Conservation (phyloP, 2,113 vertebrate genomes). For the Capreolus pygargus region DNA sequence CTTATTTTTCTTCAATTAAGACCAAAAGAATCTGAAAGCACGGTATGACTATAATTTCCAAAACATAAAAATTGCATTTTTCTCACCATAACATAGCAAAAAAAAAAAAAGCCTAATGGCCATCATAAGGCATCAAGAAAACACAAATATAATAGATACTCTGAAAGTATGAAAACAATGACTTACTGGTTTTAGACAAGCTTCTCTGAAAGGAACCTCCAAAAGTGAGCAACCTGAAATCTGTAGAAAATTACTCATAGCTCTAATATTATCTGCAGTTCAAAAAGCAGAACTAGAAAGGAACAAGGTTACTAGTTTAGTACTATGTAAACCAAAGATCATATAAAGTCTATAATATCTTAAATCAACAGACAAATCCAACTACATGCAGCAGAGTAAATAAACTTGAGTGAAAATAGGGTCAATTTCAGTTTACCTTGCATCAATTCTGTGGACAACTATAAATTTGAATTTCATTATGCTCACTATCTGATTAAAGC, state of each 20-base stretch:
- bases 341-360: not conserved
- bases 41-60: not conserved
- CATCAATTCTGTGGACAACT: constrained; percentile 60
- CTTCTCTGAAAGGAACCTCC: not conserved
- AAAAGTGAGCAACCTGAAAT: not conserved
- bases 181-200: not conserved
- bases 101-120: not conserved
- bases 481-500: constrained; percentile 63
- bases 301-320: not conserved
- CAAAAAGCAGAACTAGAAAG: not conserved
- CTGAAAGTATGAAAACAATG: not conserved
- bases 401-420: constrained; percentile 65
- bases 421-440: constrained; percentile 64
- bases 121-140: not conserved
- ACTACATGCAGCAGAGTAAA: constrained; percentile 46
- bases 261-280: not conserved
- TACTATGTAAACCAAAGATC: not conserved
- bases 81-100: not conserved
- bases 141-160: not conserved
- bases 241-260: not conserved
- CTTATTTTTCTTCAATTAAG: constrained; percentile 3
- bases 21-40: constrained; percentile 40
- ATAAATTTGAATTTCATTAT: constrained; percentile 73
- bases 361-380: constrained; percentile 31
- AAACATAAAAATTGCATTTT: not conserved